Conservation (phyloP, 1,140 invertebrate genomes). For the Octopus sinensis region DNA sequence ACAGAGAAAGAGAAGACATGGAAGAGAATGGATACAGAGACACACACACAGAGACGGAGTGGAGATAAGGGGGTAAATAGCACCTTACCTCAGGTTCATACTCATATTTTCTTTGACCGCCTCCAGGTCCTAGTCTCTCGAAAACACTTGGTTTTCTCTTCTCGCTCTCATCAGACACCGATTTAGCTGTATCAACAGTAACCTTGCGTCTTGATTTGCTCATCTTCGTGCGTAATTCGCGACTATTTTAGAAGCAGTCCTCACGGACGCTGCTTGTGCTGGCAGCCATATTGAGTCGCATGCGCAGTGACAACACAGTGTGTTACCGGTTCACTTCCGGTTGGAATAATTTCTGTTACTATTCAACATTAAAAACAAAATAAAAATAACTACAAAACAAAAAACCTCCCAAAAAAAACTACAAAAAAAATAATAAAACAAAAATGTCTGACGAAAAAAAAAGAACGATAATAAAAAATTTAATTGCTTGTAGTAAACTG, state of each 20-base stretch:
- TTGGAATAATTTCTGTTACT: neutral
- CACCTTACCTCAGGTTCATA: conserved; percentile 10
- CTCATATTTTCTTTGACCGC: conserved; percentile 22
- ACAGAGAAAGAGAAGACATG: neutral
- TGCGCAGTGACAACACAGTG: neutral
- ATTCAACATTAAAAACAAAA: too few relatives aligned
- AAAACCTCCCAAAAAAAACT: too few relatives aligned
- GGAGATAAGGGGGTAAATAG: conserved; percentile 17
- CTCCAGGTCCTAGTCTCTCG: conserved; percentile 46
- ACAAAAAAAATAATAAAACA: too few relatives aligned
- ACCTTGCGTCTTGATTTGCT: conserved; percentile 47
- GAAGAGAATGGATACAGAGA: neutral
- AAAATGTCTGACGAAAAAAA: too few relatives aligned
- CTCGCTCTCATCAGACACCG: conserved; percentile 34
- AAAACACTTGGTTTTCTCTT: conserved; percentile 49
- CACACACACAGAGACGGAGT: conserved; percentile 13
- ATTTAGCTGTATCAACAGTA: conserved; percentile 40
- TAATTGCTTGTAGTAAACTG: too few relatives aligned
- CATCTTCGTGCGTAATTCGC: conserved; percentile 26
- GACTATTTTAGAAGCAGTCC: neutral
- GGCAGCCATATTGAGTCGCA: conserved; percentile 10
- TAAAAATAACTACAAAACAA: too few relatives aligned
- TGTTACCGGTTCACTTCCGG: neutral
- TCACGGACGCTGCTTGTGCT: neutral
- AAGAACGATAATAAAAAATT: too few relatives aligned